phyloP scores from a whole-genome alignment of 2,113 vertebrate genomes.

The Cyanoderma ruficeps region DNA sequence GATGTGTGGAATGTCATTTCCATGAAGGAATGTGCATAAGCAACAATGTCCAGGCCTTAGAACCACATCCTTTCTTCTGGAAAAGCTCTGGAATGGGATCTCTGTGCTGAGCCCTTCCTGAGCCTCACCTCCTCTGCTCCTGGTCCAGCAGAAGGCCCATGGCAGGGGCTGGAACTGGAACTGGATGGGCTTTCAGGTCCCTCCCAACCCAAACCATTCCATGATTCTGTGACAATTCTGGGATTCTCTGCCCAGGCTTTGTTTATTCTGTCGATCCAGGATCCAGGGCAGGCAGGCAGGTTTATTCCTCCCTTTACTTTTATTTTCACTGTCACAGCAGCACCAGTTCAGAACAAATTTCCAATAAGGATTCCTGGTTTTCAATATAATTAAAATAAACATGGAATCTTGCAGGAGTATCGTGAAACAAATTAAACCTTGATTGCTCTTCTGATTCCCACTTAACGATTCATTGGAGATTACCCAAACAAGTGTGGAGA shows the following conservation, averaged over 20 bases:
- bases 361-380: neutral
- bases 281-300: neutral
- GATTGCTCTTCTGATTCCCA: neutral
- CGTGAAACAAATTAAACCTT: neutral
- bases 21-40: neutral
- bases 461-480: neutral
- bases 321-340: neutral
- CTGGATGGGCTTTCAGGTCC: neutral
- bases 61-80: neutral
- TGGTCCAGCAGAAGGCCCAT: neutral
- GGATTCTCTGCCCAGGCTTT: neutral
- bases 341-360: neutral
- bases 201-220: neutral
- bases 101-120: neutral
- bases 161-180: neutral
- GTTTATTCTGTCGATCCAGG: fast-evolving
- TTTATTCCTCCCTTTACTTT: neutral
- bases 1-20: neutral
- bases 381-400: neutral
- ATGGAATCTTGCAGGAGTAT: neutral
- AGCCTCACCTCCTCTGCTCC: neutral
- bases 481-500: neutral
- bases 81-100: neutral
- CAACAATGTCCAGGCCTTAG: neutral
- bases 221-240: neutral